These are phyloP conservation scores for Grammomys dolichurus DNA, from an alignment of 2,113 vertebrate genomes.

Conservation along the genomic window DNA sequence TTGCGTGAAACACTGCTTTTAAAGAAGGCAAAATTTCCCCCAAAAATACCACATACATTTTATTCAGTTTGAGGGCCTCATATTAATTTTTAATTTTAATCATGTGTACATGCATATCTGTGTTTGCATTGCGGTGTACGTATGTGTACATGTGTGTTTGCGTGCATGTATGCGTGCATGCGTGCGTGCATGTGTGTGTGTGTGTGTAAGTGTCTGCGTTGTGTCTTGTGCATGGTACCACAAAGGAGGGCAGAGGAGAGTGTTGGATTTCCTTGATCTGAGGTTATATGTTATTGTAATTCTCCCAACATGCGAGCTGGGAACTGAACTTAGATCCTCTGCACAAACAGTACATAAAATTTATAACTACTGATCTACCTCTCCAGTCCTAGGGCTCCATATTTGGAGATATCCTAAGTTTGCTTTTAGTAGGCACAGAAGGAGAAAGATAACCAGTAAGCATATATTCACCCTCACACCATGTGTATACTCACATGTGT, in stretches of 20 bases:
- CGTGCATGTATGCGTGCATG: background rate
- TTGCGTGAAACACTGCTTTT: background rate
- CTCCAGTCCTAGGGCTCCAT: background rate
- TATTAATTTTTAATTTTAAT: background rate
- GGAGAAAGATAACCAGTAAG: background rate
- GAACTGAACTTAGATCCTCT: background rate
- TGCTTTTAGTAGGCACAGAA: background rate
- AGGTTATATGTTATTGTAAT: background rate
- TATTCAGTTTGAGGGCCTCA: background rate
- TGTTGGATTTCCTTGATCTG: background rate
- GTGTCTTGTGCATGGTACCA: background rate
- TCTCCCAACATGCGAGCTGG: background rate
- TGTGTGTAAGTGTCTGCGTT: fast-evolving
- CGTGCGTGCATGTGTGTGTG: fast-evolving
- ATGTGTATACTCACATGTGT: background rate
- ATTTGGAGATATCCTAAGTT: background rate
- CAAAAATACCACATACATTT: background rate
- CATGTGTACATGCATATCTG: background rate
- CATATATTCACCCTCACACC: background rate
- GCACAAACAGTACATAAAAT: background rate
- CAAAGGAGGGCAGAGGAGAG: too few relatives aligned
- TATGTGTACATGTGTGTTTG: background rate
- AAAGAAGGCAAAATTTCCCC: background rate
- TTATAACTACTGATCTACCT: background rate
- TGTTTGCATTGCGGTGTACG: background rate